Evolutionary conservation across 2,888 invertebrate genomes (phyloP), one percentile per base, ranked within the genome.

Genomic region (Tribolium freemani): DNA sequence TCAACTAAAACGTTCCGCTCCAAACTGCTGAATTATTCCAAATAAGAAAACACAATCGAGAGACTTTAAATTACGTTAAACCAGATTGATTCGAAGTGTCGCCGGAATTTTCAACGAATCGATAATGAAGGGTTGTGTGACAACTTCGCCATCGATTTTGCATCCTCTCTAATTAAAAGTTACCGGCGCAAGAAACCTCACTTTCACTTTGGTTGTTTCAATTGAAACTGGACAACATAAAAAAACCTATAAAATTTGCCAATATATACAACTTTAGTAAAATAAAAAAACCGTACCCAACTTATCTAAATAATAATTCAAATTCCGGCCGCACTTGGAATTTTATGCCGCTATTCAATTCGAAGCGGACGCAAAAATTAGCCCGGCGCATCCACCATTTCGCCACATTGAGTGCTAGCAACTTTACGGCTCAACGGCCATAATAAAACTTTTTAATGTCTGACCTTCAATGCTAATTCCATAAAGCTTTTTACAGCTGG

Each of bases 351-450:
- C 31, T 16, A 13, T 45, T 13, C 13, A 48, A 11, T 44, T 44
- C 30, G 26, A 16, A 57, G 38, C 10, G 13, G 13, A 16, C 10
- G 16, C 11, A 51, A 13, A 63, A 64, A 64, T 64, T 54, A 53
- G 5, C 45, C 54, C 64, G 53, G 64, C 64, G 64, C 64, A 64
- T 64, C 45, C 64, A 45, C 64, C 64, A 64, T 53, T 54, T 16
- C 16, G 54, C 44, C 16, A 53, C 53, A 53, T 20, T n/a, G 9
- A 53, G 10, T n/a, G 13, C 8, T 9, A 31, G n/a, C 16, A 44
- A 58, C 20, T 58, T 58, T 58, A 58, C 44, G 30, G 54, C 54
- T 54, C 54, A 5, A 10, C 60, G 21, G 26, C 61, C n/a, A 3
- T 11, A 61, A 46, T 46, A 61, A 50, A 61, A 50, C 48, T 48